These are phyloP conservation scores for Aphelenchoides besseyi DNA, from an alignment of 1,140 invertebrate genomes.

Conservation along the genomic window DNA sequence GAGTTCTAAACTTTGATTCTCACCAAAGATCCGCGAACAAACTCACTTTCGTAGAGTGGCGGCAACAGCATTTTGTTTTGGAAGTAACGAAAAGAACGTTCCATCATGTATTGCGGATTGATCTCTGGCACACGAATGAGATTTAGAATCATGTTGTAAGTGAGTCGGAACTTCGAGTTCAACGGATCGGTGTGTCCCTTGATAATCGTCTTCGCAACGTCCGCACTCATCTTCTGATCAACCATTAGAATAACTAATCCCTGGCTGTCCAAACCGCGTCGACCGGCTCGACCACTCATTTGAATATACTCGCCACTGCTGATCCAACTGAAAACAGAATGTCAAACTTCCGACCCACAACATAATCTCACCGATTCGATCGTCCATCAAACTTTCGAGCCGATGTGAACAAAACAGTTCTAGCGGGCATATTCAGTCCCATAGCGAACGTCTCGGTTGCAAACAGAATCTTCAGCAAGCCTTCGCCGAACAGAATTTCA, in stretches of 20 bases:
- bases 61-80: slow-evolving; percentile 95
- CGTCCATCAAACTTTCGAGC: slow-evolving; percentile 96
- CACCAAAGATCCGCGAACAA: slow-evolving; percentile 4
- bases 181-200: slow-evolving; percentile 90
- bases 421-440: slow-evolving; percentile 99
- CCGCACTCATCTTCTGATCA: slow-evolving; percentile 88
- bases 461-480: slow-evolving; percentile 91
- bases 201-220: slow-evolving; percentile 78
- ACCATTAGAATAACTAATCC: slow-evolving; percentile 98
- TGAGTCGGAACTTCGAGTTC: slow-evolving; percentile 97
- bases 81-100: slow-evolving; percentile 96
- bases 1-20: background rate
- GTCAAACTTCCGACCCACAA: background rate
- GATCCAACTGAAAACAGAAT: slow-evolving; percentile 48
- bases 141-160: slow-evolving; percentile 99
- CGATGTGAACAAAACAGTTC: slow-evolving; percentile 93
- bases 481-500: slow-evolving; percentile 95
- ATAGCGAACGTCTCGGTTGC: slow-evolving; percentile 99
- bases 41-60: slow-evolving; percentile 77
- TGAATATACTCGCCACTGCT: slow-evolving; percentile 98
- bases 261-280: slow-evolving; percentile 91
- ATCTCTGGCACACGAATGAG: slow-evolving; percentile 92
- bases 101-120: slow-evolving; percentile 98
- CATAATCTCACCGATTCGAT: slow-evolving; percentile 76
- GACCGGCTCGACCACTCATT: slow-evolving; percentile 95